Evolutionary conservation across 2,113 vertebrate species (phyloP).

Genomic region (Amphiprion percula): DNA sequence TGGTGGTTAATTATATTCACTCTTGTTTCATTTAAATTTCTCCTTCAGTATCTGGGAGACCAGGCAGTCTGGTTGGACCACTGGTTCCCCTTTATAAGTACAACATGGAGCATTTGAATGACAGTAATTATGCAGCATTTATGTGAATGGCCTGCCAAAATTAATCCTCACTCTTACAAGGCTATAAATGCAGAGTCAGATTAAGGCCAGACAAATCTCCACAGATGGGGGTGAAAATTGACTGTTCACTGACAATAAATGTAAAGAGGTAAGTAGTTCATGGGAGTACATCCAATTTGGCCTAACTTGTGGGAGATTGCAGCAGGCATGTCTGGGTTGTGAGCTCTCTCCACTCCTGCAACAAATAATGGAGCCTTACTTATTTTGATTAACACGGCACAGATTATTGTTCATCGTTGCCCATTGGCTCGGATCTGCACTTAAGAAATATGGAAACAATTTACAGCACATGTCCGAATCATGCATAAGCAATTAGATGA

Average conservation of each 20-base stretch:
- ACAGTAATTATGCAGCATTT: slow-evolving; percentile 68
- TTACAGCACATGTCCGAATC: slow-evolving; percentile 57
- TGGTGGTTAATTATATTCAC: background rate
- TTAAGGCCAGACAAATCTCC: slow-evolving; percentile 59
- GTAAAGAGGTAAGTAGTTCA: slow-evolving; percentile 63
- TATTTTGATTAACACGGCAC: slow-evolving; percentile 56
- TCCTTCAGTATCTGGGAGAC: slow-evolving; percentile 13
- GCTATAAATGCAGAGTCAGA: slow-evolving; percentile 66
- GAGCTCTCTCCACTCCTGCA: background rate
- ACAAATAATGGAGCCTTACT: slow-evolving; percentile 41
- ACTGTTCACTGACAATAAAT: slow-evolving; percentile 63
- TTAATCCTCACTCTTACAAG: slow-evolving; percentile 61
- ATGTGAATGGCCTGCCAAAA: slow-evolving; percentile 59
- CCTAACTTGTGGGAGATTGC: slow-evolving; percentile 24
- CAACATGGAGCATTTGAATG: slow-evolving; percentile 51
- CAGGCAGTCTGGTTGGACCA: slow-evolving; percentile 15
- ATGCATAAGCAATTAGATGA: slow-evolving; percentile 52
- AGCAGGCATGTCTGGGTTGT: slow-evolving; percentile 11
- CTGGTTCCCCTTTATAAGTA: slow-evolving; percentile 32
- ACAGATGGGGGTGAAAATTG: slow-evolving; percentile 58
- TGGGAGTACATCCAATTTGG: slow-evolving; percentile 58
- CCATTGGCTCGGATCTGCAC: slow-evolving; percentile 34
- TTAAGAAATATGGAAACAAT: slow-evolving; percentile 54
- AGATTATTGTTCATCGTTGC: slow-evolving; percentile 40
- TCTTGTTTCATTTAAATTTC: slow-evolving; percentile 40